A percentile compares a stretch with the other conserved stretches of the same genome.
These are phyloP conservation scores for Corythornis vintsioides DNA, from an alignment of 2,113 vertebrate genomes.

Conservation along the genomic window DNA sequence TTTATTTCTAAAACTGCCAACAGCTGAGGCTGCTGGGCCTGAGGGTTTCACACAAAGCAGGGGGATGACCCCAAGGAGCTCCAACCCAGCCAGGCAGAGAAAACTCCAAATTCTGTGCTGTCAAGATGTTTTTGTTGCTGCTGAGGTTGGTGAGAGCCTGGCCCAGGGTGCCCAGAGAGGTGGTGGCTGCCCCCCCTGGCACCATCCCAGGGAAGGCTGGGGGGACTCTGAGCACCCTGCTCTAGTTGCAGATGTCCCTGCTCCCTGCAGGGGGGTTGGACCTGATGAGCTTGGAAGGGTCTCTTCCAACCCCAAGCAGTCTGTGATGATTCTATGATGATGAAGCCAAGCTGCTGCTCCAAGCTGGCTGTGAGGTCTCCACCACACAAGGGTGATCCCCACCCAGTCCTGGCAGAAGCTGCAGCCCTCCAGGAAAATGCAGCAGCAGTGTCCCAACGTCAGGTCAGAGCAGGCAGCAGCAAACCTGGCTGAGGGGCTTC, in stretches of 20 bases:
- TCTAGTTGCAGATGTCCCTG: not conserved
- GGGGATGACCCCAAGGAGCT: not conserved
- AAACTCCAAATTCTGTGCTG: not conserved
- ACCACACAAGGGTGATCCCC: fast-evolving
- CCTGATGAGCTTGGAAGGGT: not conserved
- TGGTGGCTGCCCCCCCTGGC: not conserved
- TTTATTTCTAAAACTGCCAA: constrained; percentile 14
- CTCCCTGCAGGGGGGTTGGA: not conserved
- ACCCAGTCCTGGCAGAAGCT: not conserved
- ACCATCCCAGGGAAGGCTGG: not conserved
- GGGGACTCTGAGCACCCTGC: not conserved
- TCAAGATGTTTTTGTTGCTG: too few species aligned
- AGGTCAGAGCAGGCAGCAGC: not conserved
- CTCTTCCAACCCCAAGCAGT: not conserved
- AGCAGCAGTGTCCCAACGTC: fast-evolving
- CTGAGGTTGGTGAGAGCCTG: not conserved
- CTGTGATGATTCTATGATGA: not conserved
- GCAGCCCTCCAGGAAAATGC: not conserved
- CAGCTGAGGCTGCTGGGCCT: not conserved
- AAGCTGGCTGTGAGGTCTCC: not conserved
- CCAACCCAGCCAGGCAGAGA: not conserved
- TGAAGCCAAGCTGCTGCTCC: not conserved
- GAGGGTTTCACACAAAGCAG: not conserved
- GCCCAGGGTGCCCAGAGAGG: not conserved
- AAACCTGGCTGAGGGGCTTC: fast-evolving